Evolutionary conservation across 23 tunicate species (phyloP), one percentile per base, ranked within the genome.

Genomic region (Ciona savignyi): DNA sequence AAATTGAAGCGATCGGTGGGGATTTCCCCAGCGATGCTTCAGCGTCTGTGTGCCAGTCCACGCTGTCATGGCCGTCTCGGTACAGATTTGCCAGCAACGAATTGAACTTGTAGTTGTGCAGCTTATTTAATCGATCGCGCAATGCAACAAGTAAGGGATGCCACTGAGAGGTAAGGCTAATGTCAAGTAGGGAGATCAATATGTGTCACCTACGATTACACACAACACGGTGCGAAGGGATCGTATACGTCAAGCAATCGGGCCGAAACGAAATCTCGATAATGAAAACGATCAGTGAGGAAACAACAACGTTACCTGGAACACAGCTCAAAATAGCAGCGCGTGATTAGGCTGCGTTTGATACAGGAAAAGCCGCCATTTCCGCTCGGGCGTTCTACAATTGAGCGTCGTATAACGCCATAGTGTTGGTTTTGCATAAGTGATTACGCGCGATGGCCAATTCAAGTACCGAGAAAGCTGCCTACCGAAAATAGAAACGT

Each of bases 1-100:
- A 81, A 1, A 81, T 26, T 27, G 85, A 81, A 15, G 85, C 85
- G n/a, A 81, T 81, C 4, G 78, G 80, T 61, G 85, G 85, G 27
- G 30, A 35, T 2, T 64, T 74, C 30, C 84, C 84, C 2, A 81
- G 64, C 19, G 85, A 71, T n/a, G 85, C 79, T 64, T 81, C 85
- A 34, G 48, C 64, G 51, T 81, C 85, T 22, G 80, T 65, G 51
- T 81, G 85, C 85, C 85, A 81, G 27, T 65, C 85, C 20, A 81
- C 85, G 15, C 70, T 74, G 65, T 70, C 74, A 30, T 81, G 85
- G 1, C 85, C 85, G 60, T 81, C 85, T 63, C 73, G 51, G 65
- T 81, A 81, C 4, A 48, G 73, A 65, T 81, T 81, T 20, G 79
- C 78, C 23, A 81, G 73, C 3, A 81, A 78, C 26, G 85, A 74